These are phyloP conservation scores for Hypotaenidia philippensis DNA, from an alignment of 2,797 vertebrate species.

Conservation along the genomic window DNA sequence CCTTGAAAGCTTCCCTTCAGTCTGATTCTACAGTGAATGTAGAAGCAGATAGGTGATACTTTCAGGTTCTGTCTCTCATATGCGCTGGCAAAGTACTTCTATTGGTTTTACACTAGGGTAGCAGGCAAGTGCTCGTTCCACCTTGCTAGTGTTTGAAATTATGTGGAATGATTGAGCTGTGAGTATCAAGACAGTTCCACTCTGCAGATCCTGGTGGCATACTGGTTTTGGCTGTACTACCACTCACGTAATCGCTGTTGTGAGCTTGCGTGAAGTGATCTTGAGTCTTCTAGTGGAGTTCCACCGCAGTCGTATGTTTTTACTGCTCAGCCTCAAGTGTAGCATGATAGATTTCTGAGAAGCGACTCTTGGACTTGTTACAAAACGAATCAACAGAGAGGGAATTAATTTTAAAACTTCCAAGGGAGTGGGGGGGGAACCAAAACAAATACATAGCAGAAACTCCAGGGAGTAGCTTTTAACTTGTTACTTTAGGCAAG, in stretches of 20 bases:
- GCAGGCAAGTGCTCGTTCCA: not conserved
- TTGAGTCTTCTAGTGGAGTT: not conserved
- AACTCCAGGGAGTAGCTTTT: not conserved
- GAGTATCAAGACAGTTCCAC: not conserved
- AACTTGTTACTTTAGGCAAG: not conserved
- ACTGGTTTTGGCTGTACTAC: not conserved
- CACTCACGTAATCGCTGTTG: not conserved
- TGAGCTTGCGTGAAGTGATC: not conserved
- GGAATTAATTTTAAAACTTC: not conserved
- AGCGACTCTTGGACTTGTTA: not conserved
- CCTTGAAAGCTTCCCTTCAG: not conserved
- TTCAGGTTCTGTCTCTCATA: not conserved
- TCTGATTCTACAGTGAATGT: not conserved
- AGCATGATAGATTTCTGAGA: not conserved
- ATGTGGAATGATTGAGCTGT: not conserved
- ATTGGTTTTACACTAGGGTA: not conserved
- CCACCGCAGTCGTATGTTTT: not conserved
- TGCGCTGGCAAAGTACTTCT: not conserved
- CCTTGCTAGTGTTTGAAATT: not conserved
- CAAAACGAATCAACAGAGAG: not conserved
- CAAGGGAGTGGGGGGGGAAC: not conserved
- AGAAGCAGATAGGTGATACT: not conserved
- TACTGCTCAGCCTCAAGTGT: not conserved
- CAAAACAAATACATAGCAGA: not conserved
- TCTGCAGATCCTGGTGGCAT: not conserved